These are phyloP conservation scores for Coendou prehensilis DNA, from an alignment of 2,797 vertebrate genomes.

Conservation along the genomic window DNA sequence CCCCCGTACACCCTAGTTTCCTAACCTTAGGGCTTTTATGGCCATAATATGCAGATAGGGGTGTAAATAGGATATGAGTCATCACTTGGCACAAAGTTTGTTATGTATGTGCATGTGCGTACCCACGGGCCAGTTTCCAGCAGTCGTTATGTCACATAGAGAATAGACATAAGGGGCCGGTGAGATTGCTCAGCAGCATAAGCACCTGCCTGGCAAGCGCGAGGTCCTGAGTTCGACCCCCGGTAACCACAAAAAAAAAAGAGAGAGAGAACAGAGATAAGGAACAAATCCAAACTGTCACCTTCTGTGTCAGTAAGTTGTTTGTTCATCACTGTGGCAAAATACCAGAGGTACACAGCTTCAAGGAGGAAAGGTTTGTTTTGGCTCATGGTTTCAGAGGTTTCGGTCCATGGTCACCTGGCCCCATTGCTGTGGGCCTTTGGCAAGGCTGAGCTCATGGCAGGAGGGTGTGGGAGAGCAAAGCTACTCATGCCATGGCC, in stretches of 20 bases:
- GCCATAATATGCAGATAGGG: not conserved
- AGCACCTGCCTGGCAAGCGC: no score
- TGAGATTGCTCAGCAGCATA: no score
- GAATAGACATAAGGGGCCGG: not conserved
- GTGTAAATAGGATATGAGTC: not conserved
- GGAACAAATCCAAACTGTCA: not conserved
- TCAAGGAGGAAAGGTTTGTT: not conserved
- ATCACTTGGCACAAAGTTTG: not conserved
- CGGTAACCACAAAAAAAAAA: no score
- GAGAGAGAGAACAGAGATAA: not conserved
- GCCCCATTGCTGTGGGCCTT: not conserved
- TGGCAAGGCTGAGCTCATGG: not conserved
- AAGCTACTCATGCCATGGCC: not conserved
- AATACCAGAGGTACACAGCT: not conserved
- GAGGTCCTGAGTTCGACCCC: no score
- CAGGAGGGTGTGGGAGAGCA: not conserved
- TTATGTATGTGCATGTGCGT: no score
- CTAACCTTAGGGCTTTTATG: not conserved
- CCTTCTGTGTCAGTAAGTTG: not conserved
- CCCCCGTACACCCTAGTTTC: not conserved
- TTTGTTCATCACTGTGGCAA: not conserved
- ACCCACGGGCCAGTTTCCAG: not conserved
- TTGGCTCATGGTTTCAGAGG: not conserved
- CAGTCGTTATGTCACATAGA: not conserved
- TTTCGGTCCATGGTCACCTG: not conserved